A percentile compares a stretch with the other conserved stretches of the same genome.
Evolutionary conservation across 2,113 vertebrate species (phyloP).

Genomic region (Scartelaos histophorus): DNA sequence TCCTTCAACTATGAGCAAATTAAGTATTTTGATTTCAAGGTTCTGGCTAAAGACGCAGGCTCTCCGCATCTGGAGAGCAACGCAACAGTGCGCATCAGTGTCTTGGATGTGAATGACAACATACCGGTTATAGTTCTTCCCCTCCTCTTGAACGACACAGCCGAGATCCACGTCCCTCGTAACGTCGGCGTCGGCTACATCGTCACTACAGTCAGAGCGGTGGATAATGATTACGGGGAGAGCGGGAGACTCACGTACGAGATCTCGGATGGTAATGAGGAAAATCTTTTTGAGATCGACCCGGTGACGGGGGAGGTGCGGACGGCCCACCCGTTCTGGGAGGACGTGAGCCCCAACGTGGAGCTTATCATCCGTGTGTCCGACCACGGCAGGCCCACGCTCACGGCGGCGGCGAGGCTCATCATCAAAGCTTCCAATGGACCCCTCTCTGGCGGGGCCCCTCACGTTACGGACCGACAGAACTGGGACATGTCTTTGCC

Average conservation of each 20-base stretch:
- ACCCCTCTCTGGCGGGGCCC: conserved; percentile 88
- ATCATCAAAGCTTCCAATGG: conserved; percentile 91
- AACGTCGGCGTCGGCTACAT: conserved; percentile 95
- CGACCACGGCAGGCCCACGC: conserved; percentile 94
- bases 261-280: conserved; percentile 96
- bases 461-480: conserved; percentile 87
- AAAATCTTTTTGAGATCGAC: conserved; percentile 95
- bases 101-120: conserved; percentile 97
- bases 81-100: conserved; percentile 88
- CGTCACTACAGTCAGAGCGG: conserved; percentile 89
- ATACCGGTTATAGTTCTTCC: conserved; percentile 94
- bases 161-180: conserved; percentile 94
- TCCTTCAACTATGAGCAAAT: conserved; percentile 99
- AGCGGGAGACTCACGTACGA: conserved; percentile 96
- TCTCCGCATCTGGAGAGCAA: conserved; percentile 96
- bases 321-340: conserved; percentile 93
- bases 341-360: conserved; percentile 89
- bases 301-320: conserved; percentile 91
- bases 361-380: conserved; percentile 95
- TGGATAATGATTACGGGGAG: conserved; percentile 96
- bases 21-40: conserved; percentile 96
- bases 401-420: conserved; percentile 92
- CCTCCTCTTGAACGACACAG: conserved; percentile 91
- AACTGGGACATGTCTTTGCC: conserved; percentile 97
- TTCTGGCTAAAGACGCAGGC: conserved; percentile 93